These are phyloP conservation scores for Lochmaea capreae DNA, from an alignment of 2,888 invertebrate species.

Conservation along the genomic window DNA sequence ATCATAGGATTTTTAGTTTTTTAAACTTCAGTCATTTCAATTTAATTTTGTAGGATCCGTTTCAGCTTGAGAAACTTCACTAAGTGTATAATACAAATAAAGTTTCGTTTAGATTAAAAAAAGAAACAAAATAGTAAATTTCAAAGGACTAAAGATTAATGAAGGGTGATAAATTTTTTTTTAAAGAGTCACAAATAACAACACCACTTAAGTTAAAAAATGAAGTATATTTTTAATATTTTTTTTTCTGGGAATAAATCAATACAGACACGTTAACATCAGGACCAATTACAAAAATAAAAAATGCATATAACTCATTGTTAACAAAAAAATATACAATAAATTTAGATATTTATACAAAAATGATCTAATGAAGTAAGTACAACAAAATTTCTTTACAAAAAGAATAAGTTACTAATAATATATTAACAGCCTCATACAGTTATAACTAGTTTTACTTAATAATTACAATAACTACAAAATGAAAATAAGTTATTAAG, in stretches of 20 bases:
- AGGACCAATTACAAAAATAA: conserved; percentile 31
- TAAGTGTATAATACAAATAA: not conserved
- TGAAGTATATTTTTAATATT: conserved; percentile 19
- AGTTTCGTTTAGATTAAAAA: not conserved
- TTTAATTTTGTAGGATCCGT: not conserved
- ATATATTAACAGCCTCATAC: conserved; percentile 64
- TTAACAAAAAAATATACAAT: conserved; percentile 48
- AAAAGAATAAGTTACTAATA: conserved; percentile 64
- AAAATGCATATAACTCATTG: conserved; percentile 41
- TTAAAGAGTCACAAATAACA: conserved; percentile 9
- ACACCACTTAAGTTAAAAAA: conserved; percentile 24
- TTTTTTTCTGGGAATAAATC: conserved; percentile 23
- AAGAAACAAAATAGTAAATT: not conserved
- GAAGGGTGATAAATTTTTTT: conserved; percentile 17
- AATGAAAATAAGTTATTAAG: conserved; percentile 61
- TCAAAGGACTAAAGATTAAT: conserved; percentile 4
- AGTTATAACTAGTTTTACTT: conserved; percentile 61
- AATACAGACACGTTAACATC: conserved; percentile 28
- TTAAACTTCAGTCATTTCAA: conserved; percentile 7
- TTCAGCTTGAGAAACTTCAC: not conserved
- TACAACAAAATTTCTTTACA: conserved; percentile 61
- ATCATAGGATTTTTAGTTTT: not conserved
- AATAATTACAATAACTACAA: conserved; percentile 57
- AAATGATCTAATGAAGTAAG: conserved; percentile 56
- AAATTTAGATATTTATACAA: conserved; percentile 47